Percentiles rank a stretch among this genome's conserved stretches.
phyloP scores from a whole-genome alignment of 2,797 vertebrate species.

The Silurus lanzhouensis region DNA sequence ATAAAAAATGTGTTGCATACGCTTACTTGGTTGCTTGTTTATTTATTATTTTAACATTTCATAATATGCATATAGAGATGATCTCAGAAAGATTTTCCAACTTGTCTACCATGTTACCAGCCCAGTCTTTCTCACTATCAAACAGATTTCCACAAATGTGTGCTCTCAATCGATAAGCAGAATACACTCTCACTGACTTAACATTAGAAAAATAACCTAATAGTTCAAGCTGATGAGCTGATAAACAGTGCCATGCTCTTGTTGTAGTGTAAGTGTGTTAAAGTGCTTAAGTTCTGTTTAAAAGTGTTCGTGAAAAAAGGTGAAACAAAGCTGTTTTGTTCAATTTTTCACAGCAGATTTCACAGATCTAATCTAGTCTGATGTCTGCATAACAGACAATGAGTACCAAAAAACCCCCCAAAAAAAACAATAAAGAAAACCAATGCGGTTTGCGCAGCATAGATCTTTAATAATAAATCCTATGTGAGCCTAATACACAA shows the following conservation, averaged over 20 bases:
- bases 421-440: not conserved
- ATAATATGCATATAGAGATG: not conserved
- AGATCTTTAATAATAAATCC: constrained; percentile 16
- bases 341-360: not conserved
- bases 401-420: not conserved
- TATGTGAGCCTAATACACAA: constrained; percentile 3
- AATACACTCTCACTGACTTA: not conserved
- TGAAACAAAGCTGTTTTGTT: not conserved
- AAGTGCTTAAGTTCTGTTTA: constrained; percentile 10
- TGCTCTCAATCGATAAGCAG: not conserved
- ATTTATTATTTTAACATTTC: not conserved
- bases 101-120: not conserved
- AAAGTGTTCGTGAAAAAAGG: not conserved
- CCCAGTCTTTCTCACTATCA: not conserved
- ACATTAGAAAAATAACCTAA: not conserved
- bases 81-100: not conserved
- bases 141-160: not conserved
- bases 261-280: not conserved
- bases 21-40: not conserved
- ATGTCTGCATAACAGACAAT: not conserved
- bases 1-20: not conserved
- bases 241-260: not conserved
- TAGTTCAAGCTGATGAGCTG: not conserved
- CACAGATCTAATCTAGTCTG: not conserved
- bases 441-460: not conserved